A percentile compares a stretch with the other conserved stretches of the same genome.
Evolutionary conservation across 2,113 vertebrate genomes (phyloP).

Genomic region (Oncorhynchus mykiss): DNA sequence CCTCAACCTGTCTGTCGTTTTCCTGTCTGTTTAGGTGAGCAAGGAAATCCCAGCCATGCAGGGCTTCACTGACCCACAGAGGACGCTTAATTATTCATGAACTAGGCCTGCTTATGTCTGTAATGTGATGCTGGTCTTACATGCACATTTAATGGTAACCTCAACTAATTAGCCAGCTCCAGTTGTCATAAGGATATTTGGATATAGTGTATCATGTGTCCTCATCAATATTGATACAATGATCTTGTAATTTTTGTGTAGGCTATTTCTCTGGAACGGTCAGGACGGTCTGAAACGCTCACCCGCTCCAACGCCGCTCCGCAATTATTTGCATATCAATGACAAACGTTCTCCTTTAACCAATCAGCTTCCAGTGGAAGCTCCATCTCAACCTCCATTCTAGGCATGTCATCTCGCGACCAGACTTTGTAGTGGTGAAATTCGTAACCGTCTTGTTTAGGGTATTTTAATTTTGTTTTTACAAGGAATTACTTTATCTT

Average conservation of each 20-base stretch:
- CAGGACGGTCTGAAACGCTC: background rate
- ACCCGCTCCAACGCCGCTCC: constrained; percentile 6
- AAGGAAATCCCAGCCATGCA: too few relatives aligned
- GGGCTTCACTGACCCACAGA: too few relatives aligned
- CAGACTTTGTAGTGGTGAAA: background rate
- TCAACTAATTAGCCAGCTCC: background rate
- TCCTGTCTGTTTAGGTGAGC: too few relatives aligned
- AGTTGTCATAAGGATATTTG: background rate
- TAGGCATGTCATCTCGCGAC: constrained; percentile 4
- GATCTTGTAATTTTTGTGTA: too few relatives aligned
- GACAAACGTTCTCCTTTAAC: background rate
- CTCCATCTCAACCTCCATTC: constrained; percentile 10
- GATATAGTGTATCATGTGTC: too few relatives aligned
- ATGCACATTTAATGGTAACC: background rate
- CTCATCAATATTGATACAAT: too few relatives aligned
- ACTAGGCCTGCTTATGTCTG: too few relatives aligned
- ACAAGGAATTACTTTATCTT: background rate
- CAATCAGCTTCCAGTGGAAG: constrained; percentile 31
- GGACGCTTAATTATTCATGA: too few relatives aligned
- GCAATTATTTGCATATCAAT: constrained; percentile 42
- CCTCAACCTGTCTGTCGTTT: too few relatives aligned
- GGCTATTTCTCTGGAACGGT: too few relatives aligned
- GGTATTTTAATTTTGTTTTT: background rate
- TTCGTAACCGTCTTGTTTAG: constrained; percentile 3
- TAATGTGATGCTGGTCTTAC: too few relatives aligned